Conservation (phyloP, 2,888 invertebrate species). For the Parnassius apollo region DNA sequence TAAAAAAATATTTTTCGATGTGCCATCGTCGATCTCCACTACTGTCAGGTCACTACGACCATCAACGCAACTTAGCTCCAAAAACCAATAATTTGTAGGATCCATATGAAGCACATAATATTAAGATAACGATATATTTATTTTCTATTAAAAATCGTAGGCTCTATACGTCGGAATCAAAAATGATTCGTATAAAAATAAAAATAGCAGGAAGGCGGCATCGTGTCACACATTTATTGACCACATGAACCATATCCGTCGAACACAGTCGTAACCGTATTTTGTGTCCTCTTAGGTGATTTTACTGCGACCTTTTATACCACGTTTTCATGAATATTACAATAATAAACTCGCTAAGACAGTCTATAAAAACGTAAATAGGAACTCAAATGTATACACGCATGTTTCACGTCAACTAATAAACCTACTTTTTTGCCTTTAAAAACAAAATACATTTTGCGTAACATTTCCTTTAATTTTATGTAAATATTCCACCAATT, state of each 20-base stretch:
- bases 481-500: no score
- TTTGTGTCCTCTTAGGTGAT: slow-evolving; percentile 17
- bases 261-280: slow-evolving; percentile 19
- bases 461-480: no score
- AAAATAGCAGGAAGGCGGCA: slow-evolving; percentile 6
- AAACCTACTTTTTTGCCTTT: neutral
- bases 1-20: no score
- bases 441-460: no score
- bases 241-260: slow-evolving; percentile 17
- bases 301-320: slow-evolving; percentile 21
- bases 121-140: no score
- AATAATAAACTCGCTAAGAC: slow-evolving; percentile 20
- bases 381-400: neutral
- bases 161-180: slow-evolving; percentile 4
- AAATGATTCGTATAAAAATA: slow-evolving; percentile 8
- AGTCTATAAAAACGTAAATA: neutral
- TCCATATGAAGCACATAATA: no score
- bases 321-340: slow-evolving; percentile 10
- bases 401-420: neutral
- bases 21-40: no score
- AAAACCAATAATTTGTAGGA: no score
- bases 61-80: no score
- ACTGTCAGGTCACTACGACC: no score
- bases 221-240: slow-evolving; percentile 21
- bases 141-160: no score